phyloP scores from a whole-genome alignment of 2,888 invertebrate species.

The Pantelozetes paolii region DNA sequence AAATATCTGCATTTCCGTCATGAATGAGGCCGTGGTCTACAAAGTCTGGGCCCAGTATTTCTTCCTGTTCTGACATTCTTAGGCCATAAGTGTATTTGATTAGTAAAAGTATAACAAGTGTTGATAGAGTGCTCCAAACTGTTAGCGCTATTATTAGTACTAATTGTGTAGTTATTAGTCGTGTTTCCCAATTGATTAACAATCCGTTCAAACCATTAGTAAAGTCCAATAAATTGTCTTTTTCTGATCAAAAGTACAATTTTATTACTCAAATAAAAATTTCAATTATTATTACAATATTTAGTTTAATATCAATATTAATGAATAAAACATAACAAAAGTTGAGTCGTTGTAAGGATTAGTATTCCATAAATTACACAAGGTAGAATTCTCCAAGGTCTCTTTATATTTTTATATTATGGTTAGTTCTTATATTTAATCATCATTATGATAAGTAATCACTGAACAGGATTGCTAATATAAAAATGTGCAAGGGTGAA shows the following conservation, averaged over 20 bases:
- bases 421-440: too few species aligned
- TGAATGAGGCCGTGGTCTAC: constrained; percentile 79
- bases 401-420: too few species aligned
- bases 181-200: constrained; percentile 68
- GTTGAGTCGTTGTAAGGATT: too few species aligned
- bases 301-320: too few species aligned
- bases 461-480: too few species aligned
- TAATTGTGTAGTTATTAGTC: constrained; percentile 74
- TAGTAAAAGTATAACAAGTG: constrained; percentile 43
- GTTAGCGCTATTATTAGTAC: constrained; percentile 67
- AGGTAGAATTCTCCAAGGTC: too few species aligned
- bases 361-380: too few species aligned
- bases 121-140: constrained; percentile 63
- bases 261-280: too few species aligned
- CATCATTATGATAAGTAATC: too few species aligned
- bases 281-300: too few species aligned
- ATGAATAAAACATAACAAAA: too few species aligned
- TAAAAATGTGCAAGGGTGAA: too few species aligned
- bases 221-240: constrained; percentile 73
- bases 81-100: constrained; percentile 49
- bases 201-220: constrained; percentile 57
- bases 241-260: constrained; percentile 57
- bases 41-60: constrained; percentile 80
- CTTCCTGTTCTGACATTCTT: constrained; percentile 77
- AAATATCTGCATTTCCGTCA: constrained; percentile 46